Percentiles rank a stretch among this genome's conserved stretches.
These are phyloP conservation scores for Sebastes ruberrimus DNA, from an alignment of 2,797 vertebrate genomes.

Conservation along the genomic window DNA sequence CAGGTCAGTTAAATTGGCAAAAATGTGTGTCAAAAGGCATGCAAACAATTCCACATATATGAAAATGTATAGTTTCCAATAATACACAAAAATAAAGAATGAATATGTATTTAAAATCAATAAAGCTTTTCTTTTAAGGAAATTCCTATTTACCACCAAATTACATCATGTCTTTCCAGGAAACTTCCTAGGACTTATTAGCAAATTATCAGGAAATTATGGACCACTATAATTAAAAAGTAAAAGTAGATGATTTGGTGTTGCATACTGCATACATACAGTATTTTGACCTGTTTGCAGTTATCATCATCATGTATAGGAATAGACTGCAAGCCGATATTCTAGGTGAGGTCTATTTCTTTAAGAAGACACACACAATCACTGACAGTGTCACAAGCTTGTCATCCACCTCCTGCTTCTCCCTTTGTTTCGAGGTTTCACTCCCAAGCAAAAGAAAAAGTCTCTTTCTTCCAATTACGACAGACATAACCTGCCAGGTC, in stretches of 20 bases:
- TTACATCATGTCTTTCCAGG: neutral
- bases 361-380: neutral
- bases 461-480: conserved; percentile 58
- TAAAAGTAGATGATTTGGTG: neutral
- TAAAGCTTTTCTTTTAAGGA: neutral
- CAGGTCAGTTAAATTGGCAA: fast-evolving
- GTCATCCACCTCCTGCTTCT: conserved; percentile 19
- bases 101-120: too few species aligned
- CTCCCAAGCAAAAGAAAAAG: neutral
- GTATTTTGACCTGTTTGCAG: neutral
- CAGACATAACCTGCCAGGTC: conserved; percentile 59
- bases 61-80: neutral
- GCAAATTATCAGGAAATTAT: neutral
- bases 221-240: neutral
- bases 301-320: neutral
- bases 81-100: neutral
- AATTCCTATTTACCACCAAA: neutral
- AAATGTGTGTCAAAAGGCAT: neutral
- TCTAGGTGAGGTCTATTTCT: neutral
- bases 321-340: neutral
- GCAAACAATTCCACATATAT: neutral
- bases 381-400: conserved; percentile 6
- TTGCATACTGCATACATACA: neutral
- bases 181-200: neutral
- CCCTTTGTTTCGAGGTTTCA: conserved; percentile 10